Percentiles rank a stretch among this genome's conserved stretches.
Conservation (phyloP, 2,113 vertebrate genomes). For the Ictalurus punctatus region DNA sequence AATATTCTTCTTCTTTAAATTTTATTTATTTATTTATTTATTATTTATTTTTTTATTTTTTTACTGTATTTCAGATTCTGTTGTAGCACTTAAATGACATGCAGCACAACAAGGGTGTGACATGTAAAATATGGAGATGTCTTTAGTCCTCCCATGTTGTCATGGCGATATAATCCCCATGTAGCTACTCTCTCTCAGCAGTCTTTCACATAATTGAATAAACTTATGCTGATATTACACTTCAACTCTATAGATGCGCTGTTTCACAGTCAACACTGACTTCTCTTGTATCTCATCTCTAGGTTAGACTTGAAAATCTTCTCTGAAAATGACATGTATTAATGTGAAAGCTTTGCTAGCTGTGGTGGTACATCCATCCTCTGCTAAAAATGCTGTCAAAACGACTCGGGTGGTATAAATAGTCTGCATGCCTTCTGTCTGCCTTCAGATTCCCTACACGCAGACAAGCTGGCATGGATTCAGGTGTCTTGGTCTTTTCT, state of each 20-base stretch:
- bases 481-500: slow-evolving; percentile 44
- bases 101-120: background rate
- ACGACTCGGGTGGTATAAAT: slow-evolving; percentile 63
- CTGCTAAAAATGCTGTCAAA: slow-evolving; percentile 25
- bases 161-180: slow-evolving; percentile 24
- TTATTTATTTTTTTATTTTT: background rate
- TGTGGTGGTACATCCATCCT: slow-evolving; percentile 56
- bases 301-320: slow-evolving; percentile 5
- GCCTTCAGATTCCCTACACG: slow-evolving; percentile 49
- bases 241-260: background rate
- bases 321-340: slow-evolving; percentile 25
- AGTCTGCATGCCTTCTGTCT: slow-evolving; percentile 57
- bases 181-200: slow-evolving; percentile 12
- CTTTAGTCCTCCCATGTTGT: background rate
- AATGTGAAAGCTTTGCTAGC: slow-evolving; percentile 32
- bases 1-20: background rate
- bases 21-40: no score
- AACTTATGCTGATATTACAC: slow-evolving; percentile 7
- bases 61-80: background rate
- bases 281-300: slow-evolving; percentile 12
- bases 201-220: background rate
- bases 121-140: slow-evolving; percentile 9
- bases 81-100: background rate
- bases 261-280: background rate
- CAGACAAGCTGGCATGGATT: slow-evolving; percentile 55